Evolutionary conservation across 2,797 vertebrate genomes (phyloP), one percentile per base, ranked within the genome.

Genomic region (Oreonectes daqikongensis): DNA sequence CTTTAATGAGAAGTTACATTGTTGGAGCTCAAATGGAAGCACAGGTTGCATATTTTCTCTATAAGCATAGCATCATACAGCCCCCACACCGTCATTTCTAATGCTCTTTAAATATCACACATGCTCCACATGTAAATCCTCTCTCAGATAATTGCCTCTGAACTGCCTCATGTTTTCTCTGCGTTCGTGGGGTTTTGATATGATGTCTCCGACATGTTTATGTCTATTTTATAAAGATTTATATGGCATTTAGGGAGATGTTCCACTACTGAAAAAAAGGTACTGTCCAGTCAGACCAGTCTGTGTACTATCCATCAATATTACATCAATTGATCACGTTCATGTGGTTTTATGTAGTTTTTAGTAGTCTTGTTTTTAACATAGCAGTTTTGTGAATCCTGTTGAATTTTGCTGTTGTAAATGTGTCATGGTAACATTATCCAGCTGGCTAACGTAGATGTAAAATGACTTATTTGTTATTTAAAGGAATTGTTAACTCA

Each of bases 121-220:
- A 57, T 60, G 55, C 55, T 71, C 68, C 66, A 78, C 61, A 78
- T 75, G 50, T 32, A 69, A 74, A 59, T 40, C 12, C 48, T 70
- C 18, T 69, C 57, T 24, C 66, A 60, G 71, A 64, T 77, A 80
- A 84, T 81, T 78, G 81, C 81, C 67, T 81, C 79, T 42, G 69
- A 75, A 71, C 73, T 79, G 55, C 55, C 28, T 75, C 52, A 15
- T 69, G 68, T 78, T 77, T 81, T 61, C 48, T 30, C 46, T 42
- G 18, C 48, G 38, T 44, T 24, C 53, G 28, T 53, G 26, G 52
- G 17, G 52, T 72, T 78, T 69, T 72, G 32, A 52, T 40, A 22
- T 77, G 65, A 69, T 20, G 42, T 63, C n/a, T 38, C 30, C 55
- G 46, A 24, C 52, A 65, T 71, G 50, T 52, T 75, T 52, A 22